Evolutionary conservation across 2,113 vertebrate genomes (phyloP).

Genomic region (Dinomys branickii): DNA sequence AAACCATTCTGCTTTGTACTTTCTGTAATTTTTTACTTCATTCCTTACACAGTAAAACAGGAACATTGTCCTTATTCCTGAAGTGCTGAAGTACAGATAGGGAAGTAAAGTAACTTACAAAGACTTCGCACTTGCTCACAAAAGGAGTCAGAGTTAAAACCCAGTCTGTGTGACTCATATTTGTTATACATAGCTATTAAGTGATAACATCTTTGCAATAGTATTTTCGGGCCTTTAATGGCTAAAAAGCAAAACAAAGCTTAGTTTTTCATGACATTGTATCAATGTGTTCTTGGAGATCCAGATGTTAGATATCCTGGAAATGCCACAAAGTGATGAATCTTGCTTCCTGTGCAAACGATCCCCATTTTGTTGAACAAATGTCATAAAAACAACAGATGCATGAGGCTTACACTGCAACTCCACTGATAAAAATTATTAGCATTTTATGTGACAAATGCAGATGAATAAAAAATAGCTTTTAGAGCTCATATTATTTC

Average conservation of each 20-base stretch:
- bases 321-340: background rate
- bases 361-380: background rate
- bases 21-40: background rate
- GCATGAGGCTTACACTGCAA: background rate
- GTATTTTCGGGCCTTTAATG: fast-evolving
- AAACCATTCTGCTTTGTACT: background rate
- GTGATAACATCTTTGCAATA: background rate
- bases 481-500: background rate
- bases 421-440: background rate
- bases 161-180: background rate
- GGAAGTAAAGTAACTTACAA: background rate
- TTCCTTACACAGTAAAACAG: background rate
- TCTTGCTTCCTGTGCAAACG: background rate
- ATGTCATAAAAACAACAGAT: background rate
- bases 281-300: background rate
- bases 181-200: background rate
- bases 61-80: background rate
- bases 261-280: background rate
- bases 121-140: background rate
- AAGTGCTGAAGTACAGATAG: background rate
- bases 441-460: background rate
- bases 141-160: background rate
- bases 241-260: background rate
- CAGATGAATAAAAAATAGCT: background rate
- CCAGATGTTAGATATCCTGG: background rate